Base-by-base conservation (phyloP, 2,797 vertebrate species). In the Halcyon chelicuti region DNA sequence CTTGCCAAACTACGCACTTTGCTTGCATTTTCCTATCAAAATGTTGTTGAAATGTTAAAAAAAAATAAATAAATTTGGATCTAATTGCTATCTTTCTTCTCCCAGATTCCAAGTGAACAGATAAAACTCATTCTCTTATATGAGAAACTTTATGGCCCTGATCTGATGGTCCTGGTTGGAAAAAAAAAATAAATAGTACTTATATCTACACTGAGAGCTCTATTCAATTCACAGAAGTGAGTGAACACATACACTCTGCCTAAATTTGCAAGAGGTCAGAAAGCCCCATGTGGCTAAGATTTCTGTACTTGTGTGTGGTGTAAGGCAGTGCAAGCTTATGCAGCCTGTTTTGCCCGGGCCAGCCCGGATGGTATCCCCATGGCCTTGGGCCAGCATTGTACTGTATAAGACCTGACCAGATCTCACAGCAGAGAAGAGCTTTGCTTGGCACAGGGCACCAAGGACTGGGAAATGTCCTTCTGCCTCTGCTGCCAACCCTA, bases 321-420 rank as follows among this genome's bases (percentile, higher is more conserved):
- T 29, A 26, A 44, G 2, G 4, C 47, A 63, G 26, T 11, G 17
- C 1, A 3, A 55, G 57, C 37, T 3, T 1, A 14, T 0, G 0
- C 58, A 63, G 39, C 51, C 4, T 7, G 8, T 28, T 88, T 63
- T 77, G 39, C 57, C 31, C 51, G 52, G 17, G 19, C 61, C 39
- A 54, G 44, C 31, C 28, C 54, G 16, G n/a, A 60, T 73, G 46
- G 12, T 26, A n/a, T 31, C 72, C 47, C 2, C 29, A 3, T 12
- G 29, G 10, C 40, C 74, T 62, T 44, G 67, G 73, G 49, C 20
- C 71, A 57, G 12, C 28, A 17, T 8, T 62, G 39, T 9, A 2
- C n/a, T 15, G 9, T 5, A 3, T 2, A 25, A 37, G 26, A 12
- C 31, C 42, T 33, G 58, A 81, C 31, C 44, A 84, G 57, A 46